Conservation (phyloP, 2,888 invertebrate genomes). For the Acleris emargana region DNA sequence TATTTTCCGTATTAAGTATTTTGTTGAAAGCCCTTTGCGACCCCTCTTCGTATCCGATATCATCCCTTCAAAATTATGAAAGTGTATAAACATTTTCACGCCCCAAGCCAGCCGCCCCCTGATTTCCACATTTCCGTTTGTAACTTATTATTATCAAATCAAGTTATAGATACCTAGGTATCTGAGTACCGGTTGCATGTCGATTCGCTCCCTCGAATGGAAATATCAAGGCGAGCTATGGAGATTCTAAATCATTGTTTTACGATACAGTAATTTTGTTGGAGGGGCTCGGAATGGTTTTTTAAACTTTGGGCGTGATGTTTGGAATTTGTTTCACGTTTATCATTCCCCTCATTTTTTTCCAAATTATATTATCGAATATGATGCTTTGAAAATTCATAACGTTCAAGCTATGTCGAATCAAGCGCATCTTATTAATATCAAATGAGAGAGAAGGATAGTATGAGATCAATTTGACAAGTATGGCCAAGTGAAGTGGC, state of each 20-base stretch:
- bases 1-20: constrained; percentile 78
- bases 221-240: constrained; percentile 68
- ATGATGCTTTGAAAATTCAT: not conserved
- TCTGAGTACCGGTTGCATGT: constrained; percentile 71
- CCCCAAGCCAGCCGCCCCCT: constrained; percentile 65
- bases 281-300: constrained; percentile 39
- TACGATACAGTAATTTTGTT: constrained; percentile 73
- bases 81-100: constrained; percentile 83
- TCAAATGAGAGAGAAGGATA: too few relatives aligned
- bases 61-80: constrained; percentile 82
- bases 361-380: not conserved
- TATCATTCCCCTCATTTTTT: constrained; percentile 37
- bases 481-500: not conserved
- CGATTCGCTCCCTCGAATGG: constrained; percentile 66
- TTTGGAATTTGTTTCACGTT: constrained; percentile 42
- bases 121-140: constrained; percentile 72
- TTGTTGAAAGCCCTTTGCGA: constrained; percentile 71
- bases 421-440: too few relatives aligned
- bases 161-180: constrained; percentile 75
- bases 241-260: constrained; percentile 77
- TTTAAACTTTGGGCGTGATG: constrained; percentile 43
- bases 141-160: constrained; percentile 83
- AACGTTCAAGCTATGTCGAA: too few relatives aligned
- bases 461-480: too few relatives aligned
- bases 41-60: constrained; percentile 73